phyloP scores from a whole-genome alignment of 2,888 invertebrate genomes.

The Mythimna ferrago region DNA sequence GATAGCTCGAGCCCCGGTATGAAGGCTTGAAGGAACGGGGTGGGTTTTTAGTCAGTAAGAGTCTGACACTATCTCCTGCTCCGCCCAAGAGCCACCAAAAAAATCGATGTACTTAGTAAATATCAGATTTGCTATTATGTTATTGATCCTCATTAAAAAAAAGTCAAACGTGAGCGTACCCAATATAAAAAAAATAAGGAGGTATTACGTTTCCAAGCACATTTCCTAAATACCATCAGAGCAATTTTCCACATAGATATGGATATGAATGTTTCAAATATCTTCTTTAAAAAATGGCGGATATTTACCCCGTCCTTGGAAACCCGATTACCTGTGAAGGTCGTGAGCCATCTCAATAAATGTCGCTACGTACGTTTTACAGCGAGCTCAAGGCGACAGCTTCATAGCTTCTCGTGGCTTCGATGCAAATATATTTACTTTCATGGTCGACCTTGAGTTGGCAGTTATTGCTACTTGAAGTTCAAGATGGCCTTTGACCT shows the following conservation, averaged over 20 bases:
- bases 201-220: background rate
- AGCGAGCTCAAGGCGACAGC: constrained; percentile 17
- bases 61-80: no score
- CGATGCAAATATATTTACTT: constrained; percentile 35
- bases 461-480: constrained; percentile 15
- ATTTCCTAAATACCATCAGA: background rate
- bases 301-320: constrained; percentile 2
- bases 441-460: constrained; percentile 18
- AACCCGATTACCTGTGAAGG: background rate
- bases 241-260: background rate
- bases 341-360: constrained; percentile 42
- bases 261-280: constrained; percentile 35
- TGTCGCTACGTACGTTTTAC: constrained; percentile 50
- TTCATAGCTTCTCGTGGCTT: constrained; percentile 19
- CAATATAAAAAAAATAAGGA: no score
- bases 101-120: no score
- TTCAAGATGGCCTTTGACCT: background rate
- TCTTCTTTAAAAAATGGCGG: constrained; percentile 7
- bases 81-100: no score
- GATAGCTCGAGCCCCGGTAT: no score
- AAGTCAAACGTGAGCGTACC: no score
- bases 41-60: no score
- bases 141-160: no score
- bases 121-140: no score
- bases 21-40: no score